Base-by-base conservation (phyloP, 2,113 vertebrate species). In the Phyllostomus discolor region DNA sequence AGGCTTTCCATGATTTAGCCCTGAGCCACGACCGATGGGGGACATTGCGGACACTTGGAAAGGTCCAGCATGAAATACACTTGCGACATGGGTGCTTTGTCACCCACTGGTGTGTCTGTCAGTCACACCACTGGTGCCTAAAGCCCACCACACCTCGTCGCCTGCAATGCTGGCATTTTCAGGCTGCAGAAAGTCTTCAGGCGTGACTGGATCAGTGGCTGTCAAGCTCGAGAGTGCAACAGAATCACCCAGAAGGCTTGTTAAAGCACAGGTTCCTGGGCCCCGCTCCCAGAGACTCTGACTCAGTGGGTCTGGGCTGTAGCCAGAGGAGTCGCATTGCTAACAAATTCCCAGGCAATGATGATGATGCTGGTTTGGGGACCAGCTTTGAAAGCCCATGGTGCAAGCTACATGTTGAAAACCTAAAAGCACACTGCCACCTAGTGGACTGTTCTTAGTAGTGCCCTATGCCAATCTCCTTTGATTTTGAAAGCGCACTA, bases 401-500 rank as follows among this genome's bases (percentile, higher is more conserved):
- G 17, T 16, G 8, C 17, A 2, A 7, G 22, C 31, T 48, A 0
- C 0, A 1, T 9, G 35, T 35, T 28, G 57, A 82, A 46, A 83
- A 83, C 33, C 80, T 98, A 28, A 73, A 83, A 24, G 26, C 52
- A 57, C 86, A 95, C 92, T 97, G 95, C 96, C 97, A 97, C 90
- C 97, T 97, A 92, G 91, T 97, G 97, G 93, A 17, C 0, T 2
- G 0, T 10, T 28, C 5, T 31, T 26, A 69, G 91, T 59, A 95
- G 24, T 66, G 62, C 57, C 73, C 62, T 5, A 22, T 19, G 54
- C 48, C 62, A n/a, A 35, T 28, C n/a, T 46, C 4, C 52, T 95
- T 81, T 64, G n/a, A 83, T 52, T 67, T 64, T 64, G 31, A 14
- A 83, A 59, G 3, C 0, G 31, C 33, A 8, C 66, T 24, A 64